Conservation (phyloP, 2,888 invertebrate species). For the Tachina grossa region DNA sequence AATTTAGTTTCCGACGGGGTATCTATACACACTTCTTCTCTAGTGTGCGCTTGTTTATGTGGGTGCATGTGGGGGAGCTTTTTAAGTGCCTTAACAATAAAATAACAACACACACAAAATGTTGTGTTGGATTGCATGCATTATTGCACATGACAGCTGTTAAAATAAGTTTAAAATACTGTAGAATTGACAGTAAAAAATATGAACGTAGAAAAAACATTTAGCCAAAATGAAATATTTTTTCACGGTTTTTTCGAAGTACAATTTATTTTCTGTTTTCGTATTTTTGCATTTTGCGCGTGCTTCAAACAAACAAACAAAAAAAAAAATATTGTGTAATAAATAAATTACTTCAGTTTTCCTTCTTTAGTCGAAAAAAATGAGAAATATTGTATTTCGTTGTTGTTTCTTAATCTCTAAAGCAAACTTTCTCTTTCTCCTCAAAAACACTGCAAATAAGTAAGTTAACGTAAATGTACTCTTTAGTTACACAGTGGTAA, state of each 20-base stretch:
- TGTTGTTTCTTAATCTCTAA: slow-evolving; percentile 40
- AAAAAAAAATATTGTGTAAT: slow-evolving; percentile 32
- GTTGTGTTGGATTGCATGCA: slow-evolving; percentile 57
- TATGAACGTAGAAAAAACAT: slow-evolving; percentile 26
- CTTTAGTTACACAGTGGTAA: slow-evolving; percentile 49
- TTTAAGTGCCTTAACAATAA: slow-evolving; percentile 43
- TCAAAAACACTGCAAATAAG: slow-evolving; percentile 11
- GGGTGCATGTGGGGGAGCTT: slow-evolving; percentile 14
- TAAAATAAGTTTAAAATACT: slow-evolving; percentile 59
- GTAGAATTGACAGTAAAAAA: slow-evolving; percentile 53
- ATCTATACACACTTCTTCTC: not conserved
- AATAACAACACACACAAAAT: slow-evolving; percentile 17
- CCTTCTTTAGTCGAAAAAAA: not conserved
- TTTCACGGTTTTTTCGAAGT: too few species aligned
- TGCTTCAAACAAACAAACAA: not conserved
- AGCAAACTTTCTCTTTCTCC: slow-evolving; percentile 60
- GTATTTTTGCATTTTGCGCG: slow-evolving; percentile 38
- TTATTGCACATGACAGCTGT: slow-evolving; percentile 68
- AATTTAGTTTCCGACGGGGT: too few species aligned
- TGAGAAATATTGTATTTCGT: slow-evolving; percentile 3
- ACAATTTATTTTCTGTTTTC: not conserved
- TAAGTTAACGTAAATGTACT: slow-evolving; percentile 74
- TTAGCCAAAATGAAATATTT: slow-evolving; percentile 27
- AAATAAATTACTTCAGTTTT: slow-evolving; percentile 29
- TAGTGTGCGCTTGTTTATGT: not conserved